Evolutionary conservation across 2,797 vertebrate species (phyloP).

Genomic region (Clarias fuscus): DNA sequence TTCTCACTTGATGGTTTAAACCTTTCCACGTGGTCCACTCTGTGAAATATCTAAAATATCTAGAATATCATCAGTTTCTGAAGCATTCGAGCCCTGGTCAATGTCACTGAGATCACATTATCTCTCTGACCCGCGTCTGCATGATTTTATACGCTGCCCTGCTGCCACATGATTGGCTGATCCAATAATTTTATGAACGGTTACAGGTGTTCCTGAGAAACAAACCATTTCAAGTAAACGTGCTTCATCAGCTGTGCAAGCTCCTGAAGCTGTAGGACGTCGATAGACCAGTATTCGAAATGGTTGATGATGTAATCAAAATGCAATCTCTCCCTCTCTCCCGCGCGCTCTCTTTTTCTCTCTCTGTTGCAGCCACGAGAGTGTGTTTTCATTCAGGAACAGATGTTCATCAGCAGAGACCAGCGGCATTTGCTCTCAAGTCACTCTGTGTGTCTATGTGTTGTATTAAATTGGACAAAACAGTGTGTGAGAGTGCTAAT

Average conservation of each 20-base stretch:
- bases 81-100: no score
- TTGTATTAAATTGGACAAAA: background rate
- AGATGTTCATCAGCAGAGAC: slow-evolving; percentile 98
- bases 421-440: slow-evolving; percentile 80
- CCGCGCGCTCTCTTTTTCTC: no score
- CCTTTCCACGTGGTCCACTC: background rate
- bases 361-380: background rate
- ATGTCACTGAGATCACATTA: background rate
- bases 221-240: background rate
- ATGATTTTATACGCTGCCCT: no score
- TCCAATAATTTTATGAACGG: background rate
- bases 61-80: background rate
- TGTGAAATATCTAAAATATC: background rate
- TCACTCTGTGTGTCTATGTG: slow-evolving; percentile 58
- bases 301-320: background rate
- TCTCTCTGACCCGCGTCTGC: background rate
- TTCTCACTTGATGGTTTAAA: background rate
- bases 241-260: slow-evolving; percentile 4
- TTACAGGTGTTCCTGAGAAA: slow-evolving; percentile 5
- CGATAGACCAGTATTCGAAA: background rate
- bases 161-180: background rate
- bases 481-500: background rate
- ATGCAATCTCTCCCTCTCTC: background rate
- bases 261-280: background rate
- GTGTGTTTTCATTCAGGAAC: slow-evolving; percentile 70